These are phyloP conservation scores for Apodemia duryi DNA, from an alignment of 2,888 invertebrate species.

Conservation along the genomic window DNA sequence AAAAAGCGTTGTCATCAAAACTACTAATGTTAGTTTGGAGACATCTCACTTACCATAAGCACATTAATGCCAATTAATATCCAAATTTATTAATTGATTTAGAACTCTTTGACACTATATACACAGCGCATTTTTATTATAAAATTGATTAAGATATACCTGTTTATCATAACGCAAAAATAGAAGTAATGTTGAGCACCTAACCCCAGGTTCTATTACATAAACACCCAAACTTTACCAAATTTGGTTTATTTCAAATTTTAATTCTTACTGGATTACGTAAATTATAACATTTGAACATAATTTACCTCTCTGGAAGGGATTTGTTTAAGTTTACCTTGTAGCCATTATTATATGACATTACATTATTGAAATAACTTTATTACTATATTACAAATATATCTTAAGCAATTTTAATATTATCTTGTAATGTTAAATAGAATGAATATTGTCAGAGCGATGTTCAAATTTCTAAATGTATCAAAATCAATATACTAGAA, in stretches of 20 bases:
- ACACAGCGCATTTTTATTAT: constrained; percentile 54
- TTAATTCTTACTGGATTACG: too few relatives aligned
- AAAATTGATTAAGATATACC: constrained; percentile 43
- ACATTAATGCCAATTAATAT: constrained; percentile 63
- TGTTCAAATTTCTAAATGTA: constrained; percentile 20
- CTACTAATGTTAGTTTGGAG: constrained; percentile 56
- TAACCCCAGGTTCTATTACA: neutral
- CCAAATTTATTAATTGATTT: constrained; percentile 51
- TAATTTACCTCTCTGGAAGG: too few relatives aligned
- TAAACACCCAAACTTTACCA: constrained; percentile 1
- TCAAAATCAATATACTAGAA: constrained; percentile 35
- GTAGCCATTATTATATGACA: constrained; percentile 11
- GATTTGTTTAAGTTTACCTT: neutral
- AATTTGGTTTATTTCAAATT: neutral
- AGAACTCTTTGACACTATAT: constrained; percentile 47
- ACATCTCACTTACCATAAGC: constrained; percentile 72
- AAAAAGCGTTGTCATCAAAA: constrained; percentile 60
- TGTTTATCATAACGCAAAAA: constrained; percentile 26
- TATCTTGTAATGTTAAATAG: constrained; percentile 10
- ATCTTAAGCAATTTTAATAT: constrained; percentile 30
- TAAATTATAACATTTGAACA: too few relatives aligned
- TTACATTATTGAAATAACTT: constrained; percentile 12
- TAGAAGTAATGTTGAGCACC: neutral
- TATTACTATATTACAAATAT: constrained; percentile 30
- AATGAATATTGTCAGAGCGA: constrained; percentile 7